phyloP scores from a whole-genome alignment of 2,113 vertebrate genomes.

The Pheucticus melanocephalus region DNA sequence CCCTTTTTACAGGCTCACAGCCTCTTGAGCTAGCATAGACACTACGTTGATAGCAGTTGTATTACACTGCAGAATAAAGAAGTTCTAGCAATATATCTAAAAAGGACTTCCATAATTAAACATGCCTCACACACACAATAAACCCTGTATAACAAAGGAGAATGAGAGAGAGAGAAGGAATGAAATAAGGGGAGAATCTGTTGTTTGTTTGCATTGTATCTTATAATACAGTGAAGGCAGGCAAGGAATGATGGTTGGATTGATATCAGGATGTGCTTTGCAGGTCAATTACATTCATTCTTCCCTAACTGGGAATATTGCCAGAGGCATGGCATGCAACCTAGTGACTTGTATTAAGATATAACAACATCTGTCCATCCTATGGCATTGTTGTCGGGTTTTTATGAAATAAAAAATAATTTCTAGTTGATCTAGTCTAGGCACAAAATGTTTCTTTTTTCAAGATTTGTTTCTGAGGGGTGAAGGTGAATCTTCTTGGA shows the following conservation, averaged over 20 bases:
- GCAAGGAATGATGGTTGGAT: not conserved
- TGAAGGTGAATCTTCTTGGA: not conserved
- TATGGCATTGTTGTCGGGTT: rapidly evolving
- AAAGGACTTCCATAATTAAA: not conserved
- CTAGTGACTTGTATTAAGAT: not conserved
- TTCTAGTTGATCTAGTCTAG: not conserved
- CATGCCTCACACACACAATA: not conserved
- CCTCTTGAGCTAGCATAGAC: not conserved
- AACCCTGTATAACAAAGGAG: not conserved
- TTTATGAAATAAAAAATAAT: not conserved
- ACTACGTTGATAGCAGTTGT: not conserved
- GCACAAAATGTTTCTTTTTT: not conserved
- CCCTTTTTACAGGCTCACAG: not conserved
- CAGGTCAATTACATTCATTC: not conserved
- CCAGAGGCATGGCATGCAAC: no score
- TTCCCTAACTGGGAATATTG: not conserved
- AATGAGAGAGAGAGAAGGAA: not conserved
- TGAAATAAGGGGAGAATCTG: not conserved
- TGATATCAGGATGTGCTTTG: not conserved
- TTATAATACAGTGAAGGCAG: not conserved
- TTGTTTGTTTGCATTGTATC: not conserved
- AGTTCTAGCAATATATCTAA: not conserved
- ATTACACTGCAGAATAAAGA: not conserved
- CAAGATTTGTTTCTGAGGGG: not conserved
- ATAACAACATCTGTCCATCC: not conserved